phyloP scores from a whole-genome alignment of 2,113 vertebrate species.

The Megaceryle maxima region DNA sequence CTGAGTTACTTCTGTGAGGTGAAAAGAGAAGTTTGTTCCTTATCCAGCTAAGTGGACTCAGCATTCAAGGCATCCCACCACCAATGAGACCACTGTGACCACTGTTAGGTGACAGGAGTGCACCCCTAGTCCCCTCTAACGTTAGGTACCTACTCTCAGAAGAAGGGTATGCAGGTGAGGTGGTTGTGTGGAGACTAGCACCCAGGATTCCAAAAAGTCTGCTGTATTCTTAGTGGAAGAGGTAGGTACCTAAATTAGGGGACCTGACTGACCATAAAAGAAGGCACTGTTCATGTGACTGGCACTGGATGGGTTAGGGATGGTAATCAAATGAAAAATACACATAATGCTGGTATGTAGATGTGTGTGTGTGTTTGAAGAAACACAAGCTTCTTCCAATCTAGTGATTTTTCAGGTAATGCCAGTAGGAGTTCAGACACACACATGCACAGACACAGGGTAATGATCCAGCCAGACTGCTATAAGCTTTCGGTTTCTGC shows the following conservation, averaged over 20 bases:
- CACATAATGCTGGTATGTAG: neutral
- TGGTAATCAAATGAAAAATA: neutral
- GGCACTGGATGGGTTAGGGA: neutral
- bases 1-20: neutral
- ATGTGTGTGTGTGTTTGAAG: neutral
- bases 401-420: neutral
- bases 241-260: neutral
- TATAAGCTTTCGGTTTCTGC: slow-evolving; percentile 15
- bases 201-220: neutral
- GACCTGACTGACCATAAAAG: neutral
- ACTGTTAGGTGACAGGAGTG: neutral
- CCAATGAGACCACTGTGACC: neutral
- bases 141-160: neutral
- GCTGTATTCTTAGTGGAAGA: neutral
- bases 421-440: neutral
- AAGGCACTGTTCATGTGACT: neutral
- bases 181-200: fast-evolving
- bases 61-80: neutral
- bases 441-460: neutral
- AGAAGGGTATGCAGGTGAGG: neutral
- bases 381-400: neutral
- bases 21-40: neutral
- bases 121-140: neutral
- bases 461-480: neutral
- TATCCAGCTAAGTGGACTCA: neutral